These are phyloP conservation scores for Oligia fasciuncula DNA, from an alignment of 2,888 invertebrate genomes.

Conservation along the genomic window DNA sequence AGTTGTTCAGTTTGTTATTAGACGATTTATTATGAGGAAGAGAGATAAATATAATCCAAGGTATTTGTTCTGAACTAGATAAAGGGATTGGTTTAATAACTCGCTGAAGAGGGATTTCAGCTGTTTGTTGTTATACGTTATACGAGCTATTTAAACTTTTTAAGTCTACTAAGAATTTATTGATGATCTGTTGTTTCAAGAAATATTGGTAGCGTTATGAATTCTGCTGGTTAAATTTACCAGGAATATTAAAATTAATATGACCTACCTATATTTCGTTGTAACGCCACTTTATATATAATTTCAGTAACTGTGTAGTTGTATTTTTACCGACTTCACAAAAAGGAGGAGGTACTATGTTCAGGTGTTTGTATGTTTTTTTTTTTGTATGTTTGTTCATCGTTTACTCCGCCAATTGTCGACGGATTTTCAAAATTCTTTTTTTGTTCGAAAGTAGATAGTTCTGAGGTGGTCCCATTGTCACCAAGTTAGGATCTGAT, in stretches of 20 bases:
- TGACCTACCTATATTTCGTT: neutral
- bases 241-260: neutral
- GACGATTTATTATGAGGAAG: constrained; percentile 33
- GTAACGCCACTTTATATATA: neutral
- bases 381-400: too few species aligned
- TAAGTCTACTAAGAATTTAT: neutral
- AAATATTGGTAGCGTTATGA: neutral
- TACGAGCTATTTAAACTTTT: neutral
- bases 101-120: neutral
- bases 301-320: too few species aligned
- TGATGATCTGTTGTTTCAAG: neutral
- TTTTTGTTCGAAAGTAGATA: too few species aligned
- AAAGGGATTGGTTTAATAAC: constrained; percentile 8
- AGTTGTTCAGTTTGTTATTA: constrained; percentile 45
- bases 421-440: too few species aligned
- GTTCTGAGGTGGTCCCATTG: too few species aligned
- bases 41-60: neutral
- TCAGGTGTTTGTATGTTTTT: too few species aligned
- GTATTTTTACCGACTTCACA: too few species aligned
- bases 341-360: too few species aligned
- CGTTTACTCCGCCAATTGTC: too few species aligned
- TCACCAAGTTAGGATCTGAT: too few species aligned
- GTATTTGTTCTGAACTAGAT: constrained; percentile 7
- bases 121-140: neutral
- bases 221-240: neutral